Conservation (phyloP, 2,797 vertebrate genomes). For the Ctenosaura bakeri region DNA sequence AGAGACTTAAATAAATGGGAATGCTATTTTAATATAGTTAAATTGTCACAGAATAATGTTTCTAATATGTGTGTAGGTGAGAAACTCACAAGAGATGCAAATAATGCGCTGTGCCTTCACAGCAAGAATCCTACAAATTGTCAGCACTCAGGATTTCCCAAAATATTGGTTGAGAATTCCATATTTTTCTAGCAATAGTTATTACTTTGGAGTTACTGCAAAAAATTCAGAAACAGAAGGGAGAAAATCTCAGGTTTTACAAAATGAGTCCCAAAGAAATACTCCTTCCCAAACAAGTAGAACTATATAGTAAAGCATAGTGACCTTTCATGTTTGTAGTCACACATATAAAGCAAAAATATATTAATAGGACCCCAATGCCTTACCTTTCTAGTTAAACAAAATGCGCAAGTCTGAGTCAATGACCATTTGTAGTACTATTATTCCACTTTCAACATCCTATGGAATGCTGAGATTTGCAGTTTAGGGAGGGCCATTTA, state of each 20-base stretch:
- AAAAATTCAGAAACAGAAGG: not conserved
- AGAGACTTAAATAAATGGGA: not conserved
- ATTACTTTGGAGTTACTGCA: not conserved
- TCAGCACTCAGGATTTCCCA: not conserved
- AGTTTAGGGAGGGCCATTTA: too few species aligned
- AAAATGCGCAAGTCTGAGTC: not conserved
- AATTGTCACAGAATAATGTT: not conserved
- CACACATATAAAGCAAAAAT: not conserved
- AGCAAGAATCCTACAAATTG: not conserved
- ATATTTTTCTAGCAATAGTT: not conserved
- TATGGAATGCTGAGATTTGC: too few species aligned
- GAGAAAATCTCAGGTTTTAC: not conserved
- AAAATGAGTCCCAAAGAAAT: not conserved
- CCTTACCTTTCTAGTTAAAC: not conserved
- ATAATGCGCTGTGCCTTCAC: not conserved
- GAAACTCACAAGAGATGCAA: not conserved
- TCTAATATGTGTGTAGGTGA: not conserved
- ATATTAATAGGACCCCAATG: not conserved
- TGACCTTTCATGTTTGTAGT: not conserved
- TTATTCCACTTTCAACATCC: too few species aligned
- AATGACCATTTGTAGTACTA: not conserved
- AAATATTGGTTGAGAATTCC: not conserved
- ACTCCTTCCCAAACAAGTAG: not conserved
- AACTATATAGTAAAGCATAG: not conserved
- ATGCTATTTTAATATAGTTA: conserved; percentile 6